Evolutionary conservation across 2,888 invertebrate species (phyloP).

Genomic region (Thymelicus lineola): DNA sequence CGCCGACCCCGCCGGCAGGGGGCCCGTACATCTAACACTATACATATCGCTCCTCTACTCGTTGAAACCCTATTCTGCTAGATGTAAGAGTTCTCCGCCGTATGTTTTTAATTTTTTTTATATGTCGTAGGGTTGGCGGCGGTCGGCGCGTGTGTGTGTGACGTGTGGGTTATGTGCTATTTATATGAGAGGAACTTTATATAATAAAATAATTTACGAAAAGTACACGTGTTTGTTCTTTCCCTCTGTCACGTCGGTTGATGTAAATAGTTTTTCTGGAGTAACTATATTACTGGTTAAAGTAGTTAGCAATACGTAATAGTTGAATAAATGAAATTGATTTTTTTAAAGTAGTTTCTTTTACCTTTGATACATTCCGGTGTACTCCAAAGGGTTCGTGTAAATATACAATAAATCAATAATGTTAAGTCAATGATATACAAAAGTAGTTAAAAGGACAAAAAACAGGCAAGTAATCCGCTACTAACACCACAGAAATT

Average conservation of each 20-base stretch:
- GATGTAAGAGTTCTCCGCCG: slow-evolving; percentile 12
- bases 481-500: too few species aligned
- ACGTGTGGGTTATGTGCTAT: slow-evolving; percentile 83
- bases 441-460: too few species aligned
- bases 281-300: not conserved
- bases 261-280: slow-evolving; percentile 50
- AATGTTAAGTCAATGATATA: too few species aligned
- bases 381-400: too few species aligned
- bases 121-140: slow-evolving; percentile 40
- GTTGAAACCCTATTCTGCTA: slow-evolving; percentile 2
- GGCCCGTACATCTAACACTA: slow-evolving; percentile 9
- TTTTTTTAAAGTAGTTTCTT: slow-evolving; percentile 22
- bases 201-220: slow-evolving; percentile 82
- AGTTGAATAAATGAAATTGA: slow-evolving; percentile 32
- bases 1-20: slow-evolving; percentile 15
- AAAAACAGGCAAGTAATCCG: too few species aligned
- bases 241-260: slow-evolving; percentile 28
- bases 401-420: too few species aligned
- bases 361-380: not conserved
- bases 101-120: slow-evolving; percentile 28
- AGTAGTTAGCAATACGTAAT: slow-evolving; percentile 9
- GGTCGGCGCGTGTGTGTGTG: slow-evolving; percentile 52
- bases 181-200: slow-evolving; percentile 84
- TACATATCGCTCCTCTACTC: slow-evolving; percentile 7
- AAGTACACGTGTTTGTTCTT: slow-evolving; percentile 56